Conservation (phyloP, 2,797 vertebrate species). For the Emys orbicularis region DNA sequence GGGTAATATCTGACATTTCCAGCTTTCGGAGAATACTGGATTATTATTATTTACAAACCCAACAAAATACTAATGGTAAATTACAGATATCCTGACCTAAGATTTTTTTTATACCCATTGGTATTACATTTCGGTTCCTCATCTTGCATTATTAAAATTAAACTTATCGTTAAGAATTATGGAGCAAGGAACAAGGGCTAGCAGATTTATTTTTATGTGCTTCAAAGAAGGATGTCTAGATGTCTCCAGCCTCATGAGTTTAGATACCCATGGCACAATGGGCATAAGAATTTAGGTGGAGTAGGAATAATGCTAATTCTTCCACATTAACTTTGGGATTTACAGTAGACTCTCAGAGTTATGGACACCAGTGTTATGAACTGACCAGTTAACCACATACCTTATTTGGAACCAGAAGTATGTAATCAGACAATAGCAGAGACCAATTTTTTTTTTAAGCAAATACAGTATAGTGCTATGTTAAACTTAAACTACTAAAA, state of each 20-base stretch:
- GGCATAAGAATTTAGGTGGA: background rate
- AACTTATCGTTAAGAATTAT: background rate
- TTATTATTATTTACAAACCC: background rate
- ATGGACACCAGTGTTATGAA: too few relatives aligned
- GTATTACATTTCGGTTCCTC: background rate
- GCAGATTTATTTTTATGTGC: rapidly evolving
- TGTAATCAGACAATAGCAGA: too few relatives aligned
- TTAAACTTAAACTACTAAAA: too few relatives aligned
- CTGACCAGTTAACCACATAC: too few relatives aligned
- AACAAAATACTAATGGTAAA: background rate
- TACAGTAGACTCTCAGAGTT: background rate
- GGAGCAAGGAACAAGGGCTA: background rate
- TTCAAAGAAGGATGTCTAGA: background rate
- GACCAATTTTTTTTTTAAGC: too few relatives aligned
- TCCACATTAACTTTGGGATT: background rate
- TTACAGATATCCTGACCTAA: background rate
- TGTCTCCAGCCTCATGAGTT: background rate
- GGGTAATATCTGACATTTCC: background rate
- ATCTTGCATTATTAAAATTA: background rate
- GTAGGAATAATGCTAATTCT: background rate
- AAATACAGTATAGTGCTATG: too few relatives aligned
- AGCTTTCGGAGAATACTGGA: background rate
- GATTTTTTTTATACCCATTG: background rate
- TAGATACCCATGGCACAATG: background rate
- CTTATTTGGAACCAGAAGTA: too few relatives aligned